These are phyloP conservation scores for Rhea americana DNA, from an alignment of 2,113 vertebrate species.

Conservation along the genomic window DNA sequence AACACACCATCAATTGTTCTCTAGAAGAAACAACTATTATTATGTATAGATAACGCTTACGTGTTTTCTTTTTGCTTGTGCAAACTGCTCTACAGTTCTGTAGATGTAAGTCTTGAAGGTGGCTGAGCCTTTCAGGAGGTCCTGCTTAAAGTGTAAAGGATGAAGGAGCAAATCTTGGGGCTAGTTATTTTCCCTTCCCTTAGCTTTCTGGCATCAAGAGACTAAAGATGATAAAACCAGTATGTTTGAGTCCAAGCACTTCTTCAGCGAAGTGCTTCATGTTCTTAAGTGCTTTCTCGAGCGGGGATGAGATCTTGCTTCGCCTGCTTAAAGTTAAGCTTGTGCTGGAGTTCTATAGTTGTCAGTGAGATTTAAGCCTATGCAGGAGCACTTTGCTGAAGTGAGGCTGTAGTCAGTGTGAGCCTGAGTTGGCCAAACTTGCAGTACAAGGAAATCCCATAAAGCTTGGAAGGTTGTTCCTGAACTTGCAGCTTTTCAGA, in stretches of 20 bases:
- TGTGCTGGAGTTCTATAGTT: background rate
- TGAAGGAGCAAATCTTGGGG: background rate
- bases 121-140: background rate
- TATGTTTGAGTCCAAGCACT: background rate
- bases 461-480: background rate
- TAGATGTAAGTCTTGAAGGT: background rate
- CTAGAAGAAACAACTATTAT: slow-evolving; percentile 7
- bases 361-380: background rate
- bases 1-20: slow-evolving; percentile 40
- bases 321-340: background rate
- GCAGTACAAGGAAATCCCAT: background rate
- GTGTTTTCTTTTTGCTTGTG: background rate
- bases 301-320: background rate
- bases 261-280: slow-evolving; percentile 22
- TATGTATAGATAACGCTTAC: background rate
- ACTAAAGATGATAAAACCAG: background rate
- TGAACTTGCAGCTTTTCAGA: background rate
- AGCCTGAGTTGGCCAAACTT: background rate
- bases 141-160: background rate
- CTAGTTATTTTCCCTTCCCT: background rate
- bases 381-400: background rate
- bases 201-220: background rate
- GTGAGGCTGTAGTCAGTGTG: background rate
- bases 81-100: background rate
- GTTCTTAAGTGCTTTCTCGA: slow-evolving; percentile 19